A percentile compares a stretch with the other conserved stretches of the same genome.
Evolutionary conservation across 1,140 invertebrate genomes (phyloP).

Genomic region (Caerostris extrusa): DNA sequence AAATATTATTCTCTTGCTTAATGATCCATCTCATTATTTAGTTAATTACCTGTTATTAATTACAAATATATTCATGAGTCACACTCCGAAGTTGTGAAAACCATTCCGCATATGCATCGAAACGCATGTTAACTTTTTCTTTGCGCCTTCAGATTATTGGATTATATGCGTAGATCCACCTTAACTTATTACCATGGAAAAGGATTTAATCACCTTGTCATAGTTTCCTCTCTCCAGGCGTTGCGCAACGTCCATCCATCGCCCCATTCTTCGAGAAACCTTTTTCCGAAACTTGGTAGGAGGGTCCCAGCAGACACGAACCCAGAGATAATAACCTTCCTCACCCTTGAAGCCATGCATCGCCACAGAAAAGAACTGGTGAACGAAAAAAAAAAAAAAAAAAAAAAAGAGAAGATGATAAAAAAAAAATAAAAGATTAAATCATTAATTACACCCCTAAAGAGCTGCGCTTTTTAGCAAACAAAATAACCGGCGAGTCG

Average conservation of each 20-base stretch:
- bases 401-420: not conserved
- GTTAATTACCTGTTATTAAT: not conserved
- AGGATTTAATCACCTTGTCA: conserved; percentile 36
- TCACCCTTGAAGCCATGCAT: not conserved
- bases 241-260: conserved; percentile 21
- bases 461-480: conserved; percentile 63
- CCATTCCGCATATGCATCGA: not conserved
- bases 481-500: conserved; percentile 60
- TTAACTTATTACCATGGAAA: conserved; percentile 14
- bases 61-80: not conserved
- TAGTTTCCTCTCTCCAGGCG: conserved; percentile 4
- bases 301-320: not conserved
- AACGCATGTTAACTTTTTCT: not conserved
- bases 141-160: not conserved
- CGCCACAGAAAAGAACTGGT: not conserved
- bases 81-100: not conserved
- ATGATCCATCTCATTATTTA: not conserved
- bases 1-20: not conserved
- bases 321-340: conserved; percentile 23
- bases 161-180: conserved; percentile 21
- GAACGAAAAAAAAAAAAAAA: conserved; percentile 19
- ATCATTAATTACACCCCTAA: conserved; percentile 64
- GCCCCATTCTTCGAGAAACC: not conserved
- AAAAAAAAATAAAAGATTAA: conserved; percentile 45
- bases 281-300: not conserved